Percentiles rank a stretch among this genome's conserved stretches.
Evolutionary conservation across 2,888 invertebrate genomes (phyloP).

Genomic region (Ernsta delagoae): DNA sequence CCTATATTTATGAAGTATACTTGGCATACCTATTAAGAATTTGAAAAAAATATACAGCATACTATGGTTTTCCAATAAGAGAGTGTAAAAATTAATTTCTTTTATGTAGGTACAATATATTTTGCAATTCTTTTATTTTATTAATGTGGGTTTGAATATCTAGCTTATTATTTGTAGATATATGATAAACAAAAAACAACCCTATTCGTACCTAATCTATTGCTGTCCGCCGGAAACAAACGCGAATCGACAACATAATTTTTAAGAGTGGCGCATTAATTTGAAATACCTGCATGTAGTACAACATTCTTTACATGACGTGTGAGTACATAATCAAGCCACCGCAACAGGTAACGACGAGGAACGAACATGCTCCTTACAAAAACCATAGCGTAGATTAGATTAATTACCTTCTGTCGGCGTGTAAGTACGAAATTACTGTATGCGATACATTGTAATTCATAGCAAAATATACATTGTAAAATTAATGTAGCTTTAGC

Average conservation of each 20-base stretch:
- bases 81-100: too few species aligned
- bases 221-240: neutral
- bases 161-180: too few species aligned
- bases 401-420: conserved; percentile 45
- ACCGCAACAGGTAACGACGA: conserved; percentile 40
- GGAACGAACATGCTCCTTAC: conserved; percentile 33
- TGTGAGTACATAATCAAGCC: conserved; percentile 45
- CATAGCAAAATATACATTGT: too few species aligned
- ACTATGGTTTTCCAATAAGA: too few species aligned
- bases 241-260: conserved; percentile 43
- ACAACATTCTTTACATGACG: conserved; percentile 50
- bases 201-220: neutral
- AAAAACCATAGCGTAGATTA: conserved; percentile 41
- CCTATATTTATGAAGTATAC: too few species aligned
- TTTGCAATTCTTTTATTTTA: too few species aligned
- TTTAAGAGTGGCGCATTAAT: conserved; percentile 58
- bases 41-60: too few species aligned
- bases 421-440: neutral
- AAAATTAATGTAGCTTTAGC: too few species aligned
- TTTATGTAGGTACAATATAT: too few species aligned
- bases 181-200: too few species aligned
- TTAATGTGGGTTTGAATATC: too few species aligned
- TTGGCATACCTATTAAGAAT: too few species aligned
- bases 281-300: conserved; percentile 47
- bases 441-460: neutral